phyloP scores from a whole-genome alignment of 2,888 invertebrate species.

The Stenichneumon culpator region DNA sequence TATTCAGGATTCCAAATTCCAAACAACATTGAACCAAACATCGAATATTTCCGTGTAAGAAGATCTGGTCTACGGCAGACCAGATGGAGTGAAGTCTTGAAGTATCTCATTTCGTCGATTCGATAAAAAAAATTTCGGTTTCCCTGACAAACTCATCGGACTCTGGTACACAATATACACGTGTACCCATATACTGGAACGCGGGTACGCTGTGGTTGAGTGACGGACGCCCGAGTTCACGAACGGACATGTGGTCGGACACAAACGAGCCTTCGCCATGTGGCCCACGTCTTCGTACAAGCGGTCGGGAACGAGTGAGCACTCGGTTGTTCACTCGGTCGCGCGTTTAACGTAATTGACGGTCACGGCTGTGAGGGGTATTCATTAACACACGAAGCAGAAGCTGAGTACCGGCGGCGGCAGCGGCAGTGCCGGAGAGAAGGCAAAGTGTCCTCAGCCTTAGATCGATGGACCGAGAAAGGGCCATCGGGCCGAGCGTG shows the following conservation, averaged over 20 bases:
- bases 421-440: neutral
- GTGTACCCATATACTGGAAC: slow-evolving; percentile 36
- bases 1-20: no score
- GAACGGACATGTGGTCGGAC: slow-evolving; percentile 65
- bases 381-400: slow-evolving; percentile 74
- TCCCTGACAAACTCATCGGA: slow-evolving; percentile 15
- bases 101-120: neutral
- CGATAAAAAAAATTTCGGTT: slow-evolving; percentile 11
- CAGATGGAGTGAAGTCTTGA: neutral
- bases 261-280: slow-evolving; percentile 62
- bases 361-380: slow-evolving; percentile 72
- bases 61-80: neutral
- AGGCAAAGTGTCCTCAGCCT: slow-evolving; percentile 40
- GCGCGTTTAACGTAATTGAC: slow-evolving; percentile 74
- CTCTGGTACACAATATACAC: slow-evolving; percentile 17
- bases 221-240: slow-evolving; percentile 60
- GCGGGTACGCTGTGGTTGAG: slow-evolving; percentile 51
- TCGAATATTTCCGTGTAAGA: neutral
- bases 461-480: slow-evolving; percentile 52
- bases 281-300: slow-evolving; percentile 64
- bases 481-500: slow-evolving; percentile 38
- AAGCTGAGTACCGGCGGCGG: slow-evolving; percentile 30
- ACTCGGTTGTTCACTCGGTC: slow-evolving; percentile 67
- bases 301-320: slow-evolving; percentile 56
- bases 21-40: no score